These are phyloP conservation scores for Epiblema foenella DNA, from an alignment of 2,888 invertebrate genomes.

Conservation along the genomic window DNA sequence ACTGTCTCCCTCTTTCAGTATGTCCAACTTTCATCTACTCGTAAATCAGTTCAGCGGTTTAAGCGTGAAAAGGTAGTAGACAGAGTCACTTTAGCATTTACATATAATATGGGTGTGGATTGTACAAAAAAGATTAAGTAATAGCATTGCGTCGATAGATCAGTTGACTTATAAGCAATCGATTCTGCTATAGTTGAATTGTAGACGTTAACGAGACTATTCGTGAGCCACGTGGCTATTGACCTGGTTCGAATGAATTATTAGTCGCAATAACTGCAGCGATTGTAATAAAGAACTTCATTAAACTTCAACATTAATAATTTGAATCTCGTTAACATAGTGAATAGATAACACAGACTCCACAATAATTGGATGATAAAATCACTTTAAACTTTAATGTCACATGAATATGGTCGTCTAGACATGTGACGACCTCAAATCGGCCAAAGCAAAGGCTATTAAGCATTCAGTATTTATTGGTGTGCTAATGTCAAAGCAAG, in stretches of 20 bases:
- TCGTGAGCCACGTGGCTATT: conserved; percentile 19
- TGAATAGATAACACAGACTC: neutral
- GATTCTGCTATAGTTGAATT: conserved; percentile 11
- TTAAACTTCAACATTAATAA: conserved; percentile 20
- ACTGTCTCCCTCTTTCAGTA: no score
- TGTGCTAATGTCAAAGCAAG: conserved; percentile 9
- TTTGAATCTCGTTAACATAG: neutral
- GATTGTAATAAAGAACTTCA: conserved; percentile 19
- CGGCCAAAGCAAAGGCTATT: conserved; percentile 13
- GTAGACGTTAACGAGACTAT: conserved; percentile 21
- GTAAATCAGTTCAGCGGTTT: no score
- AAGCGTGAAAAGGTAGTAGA: no score
- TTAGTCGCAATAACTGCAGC: conserved; percentile 8
- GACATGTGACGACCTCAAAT: conserved; percentile 18
- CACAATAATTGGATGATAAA: conserved; percentile 1
- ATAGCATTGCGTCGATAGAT: neutral
- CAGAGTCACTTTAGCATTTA: no score
- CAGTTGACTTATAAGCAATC: conserved; percentile 2
- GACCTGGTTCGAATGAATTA: conserved; percentile 28
- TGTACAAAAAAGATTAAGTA: neutral
- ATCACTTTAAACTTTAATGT: neutral
- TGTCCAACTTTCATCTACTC: no score
- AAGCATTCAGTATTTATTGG: conserved; percentile 10
- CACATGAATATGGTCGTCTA: conserved; percentile 10
- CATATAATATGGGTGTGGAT: no score